Conservation (phyloP, 2,797 vertebrate genomes). For the Numenius phaeopus region DNA sequence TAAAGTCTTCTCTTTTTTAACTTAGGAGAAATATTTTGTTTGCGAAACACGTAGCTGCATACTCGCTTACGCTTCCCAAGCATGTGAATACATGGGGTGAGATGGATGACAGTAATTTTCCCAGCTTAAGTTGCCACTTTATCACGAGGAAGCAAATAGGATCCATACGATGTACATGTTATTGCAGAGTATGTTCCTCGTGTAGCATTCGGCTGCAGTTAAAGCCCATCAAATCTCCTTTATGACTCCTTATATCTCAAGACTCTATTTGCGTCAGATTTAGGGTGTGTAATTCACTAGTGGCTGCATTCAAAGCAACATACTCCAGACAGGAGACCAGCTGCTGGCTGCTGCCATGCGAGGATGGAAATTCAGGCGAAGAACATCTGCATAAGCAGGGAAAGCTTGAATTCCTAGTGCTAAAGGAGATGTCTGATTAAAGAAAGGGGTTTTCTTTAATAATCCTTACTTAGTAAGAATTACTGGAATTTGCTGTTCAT, state of each 20-base stretch:
- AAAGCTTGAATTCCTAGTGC: neutral
- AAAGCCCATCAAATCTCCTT: conserved; percentile 45
- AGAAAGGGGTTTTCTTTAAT: neutral
- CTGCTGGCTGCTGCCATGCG: neutral
- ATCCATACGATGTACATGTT: conserved; percentile 58
- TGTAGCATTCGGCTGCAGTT: conserved; percentile 25
- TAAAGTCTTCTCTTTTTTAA: neutral
- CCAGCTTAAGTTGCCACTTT: conserved; percentile 79
- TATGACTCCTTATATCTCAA: conserved; percentile 40
- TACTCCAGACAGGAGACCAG: neutral
- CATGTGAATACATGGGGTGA: conserved; percentile 64
- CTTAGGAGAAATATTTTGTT: conserved; percentile 36
- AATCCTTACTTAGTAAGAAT: neutral
- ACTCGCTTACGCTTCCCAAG: conserved; percentile 42
- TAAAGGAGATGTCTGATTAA: neutral
- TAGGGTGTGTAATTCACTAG: neutral
- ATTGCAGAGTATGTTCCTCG: neutral
- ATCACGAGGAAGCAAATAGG: conserved; percentile 80
- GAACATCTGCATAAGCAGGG: neutral
- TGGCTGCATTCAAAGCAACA: neutral
- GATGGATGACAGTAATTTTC: conserved; percentile 89
- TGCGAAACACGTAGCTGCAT: conserved; percentile 32
- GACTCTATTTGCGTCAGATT: conserved; percentile 28
- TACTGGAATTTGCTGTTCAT: neutral
- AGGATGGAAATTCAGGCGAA: neutral